Percentiles rank a stretch among this genome's conserved stretches.
Evolutionary conservation across 2,888 invertebrate genomes (phyloP).

Genomic region (Agriopis marginaria): DNA sequence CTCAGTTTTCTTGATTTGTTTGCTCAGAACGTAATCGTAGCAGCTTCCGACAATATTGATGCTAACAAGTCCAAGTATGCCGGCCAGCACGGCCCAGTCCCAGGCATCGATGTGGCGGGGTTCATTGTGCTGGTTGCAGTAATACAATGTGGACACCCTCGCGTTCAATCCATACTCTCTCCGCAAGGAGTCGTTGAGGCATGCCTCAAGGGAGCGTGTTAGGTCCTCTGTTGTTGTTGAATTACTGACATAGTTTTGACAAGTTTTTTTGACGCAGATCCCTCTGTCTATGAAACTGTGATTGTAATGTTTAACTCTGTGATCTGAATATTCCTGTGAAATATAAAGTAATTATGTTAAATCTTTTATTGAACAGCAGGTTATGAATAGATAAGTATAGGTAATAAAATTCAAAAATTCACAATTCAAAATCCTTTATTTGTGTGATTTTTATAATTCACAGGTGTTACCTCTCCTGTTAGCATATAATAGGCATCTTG

Average conservation of each 20-base stretch:
- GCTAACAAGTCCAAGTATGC: constrained; percentile 7
- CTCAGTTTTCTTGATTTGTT: not conserved
- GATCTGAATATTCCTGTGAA: constrained; percentile 29
- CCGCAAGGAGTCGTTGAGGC: constrained; percentile 18
- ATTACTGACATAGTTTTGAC: not conserved
- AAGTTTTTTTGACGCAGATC: constrained; percentile 21
- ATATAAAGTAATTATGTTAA: not conserved
- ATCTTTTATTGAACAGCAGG: no score
- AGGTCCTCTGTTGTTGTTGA: constrained; percentile 3
- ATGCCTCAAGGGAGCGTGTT: constrained; percentile 15
- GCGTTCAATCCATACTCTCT: constrained; percentile 21
- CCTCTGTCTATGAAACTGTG: constrained; percentile 17
- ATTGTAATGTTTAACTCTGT: constrained; percentile 28
- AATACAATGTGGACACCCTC: constrained; percentile 8
- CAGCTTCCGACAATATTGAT: constrained; percentile 19
- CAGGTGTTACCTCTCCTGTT: no score
- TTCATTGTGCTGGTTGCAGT: constrained; percentile 4
- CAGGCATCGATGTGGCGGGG: not conserved
- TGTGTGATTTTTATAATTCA: no score
- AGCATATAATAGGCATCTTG: no score
- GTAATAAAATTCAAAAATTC: no score
- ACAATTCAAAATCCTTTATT: no score
- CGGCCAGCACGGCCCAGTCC: constrained; percentile 8
- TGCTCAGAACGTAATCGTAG: constrained; percentile 2
- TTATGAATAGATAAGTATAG: no score